Conservation (phyloP, 1,140 invertebrate species). For the Sweltsa coloradensis region DNA sequence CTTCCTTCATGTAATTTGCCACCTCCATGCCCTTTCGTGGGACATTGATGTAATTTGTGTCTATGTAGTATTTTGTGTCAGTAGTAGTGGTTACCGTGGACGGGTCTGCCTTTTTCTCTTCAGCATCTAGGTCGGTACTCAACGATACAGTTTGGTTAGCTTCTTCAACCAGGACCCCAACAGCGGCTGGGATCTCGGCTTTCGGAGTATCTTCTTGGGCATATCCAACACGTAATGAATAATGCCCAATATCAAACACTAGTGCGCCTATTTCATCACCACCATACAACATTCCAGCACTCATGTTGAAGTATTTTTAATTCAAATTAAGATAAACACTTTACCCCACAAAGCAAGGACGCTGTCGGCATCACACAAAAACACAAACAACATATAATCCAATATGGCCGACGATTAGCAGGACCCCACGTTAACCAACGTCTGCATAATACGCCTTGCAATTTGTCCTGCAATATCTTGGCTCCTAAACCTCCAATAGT, state of each 20-base stretch:
- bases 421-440: too few relatives aligned
- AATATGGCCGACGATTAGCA: too few relatives aligned
- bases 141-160: conserved; percentile 29
- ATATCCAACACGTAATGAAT: conserved; percentile 75
- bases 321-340: too few relatives aligned
- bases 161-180: conserved; percentile 52
- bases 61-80: conserved; percentile 60
- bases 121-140: conserved; percentile 47
- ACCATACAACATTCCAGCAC: conserved; percentile 62
- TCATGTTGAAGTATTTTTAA: too few relatives aligned
- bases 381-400: too few relatives aligned
- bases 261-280: conserved; percentile 96
- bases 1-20: conserved; percentile 68
- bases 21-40: conserved; percentile 72
- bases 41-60: conserved; percentile 72
- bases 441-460: too few relatives aligned
- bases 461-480: too few relatives aligned
- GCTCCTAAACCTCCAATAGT: too few relatives aligned
- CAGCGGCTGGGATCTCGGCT: conserved; percentile 66
- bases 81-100: conserved; percentile 28
- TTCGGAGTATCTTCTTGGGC: conserved; percentile 82
- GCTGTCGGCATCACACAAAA: too few relatives aligned
- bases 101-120: conserved; percentile 37
- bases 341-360: too few relatives aligned
- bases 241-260: conserved; percentile 92